Evolutionary conservation across 1,140 invertebrate species (phyloP).

Genomic region (Acyrthosiphon pisum): DNA sequence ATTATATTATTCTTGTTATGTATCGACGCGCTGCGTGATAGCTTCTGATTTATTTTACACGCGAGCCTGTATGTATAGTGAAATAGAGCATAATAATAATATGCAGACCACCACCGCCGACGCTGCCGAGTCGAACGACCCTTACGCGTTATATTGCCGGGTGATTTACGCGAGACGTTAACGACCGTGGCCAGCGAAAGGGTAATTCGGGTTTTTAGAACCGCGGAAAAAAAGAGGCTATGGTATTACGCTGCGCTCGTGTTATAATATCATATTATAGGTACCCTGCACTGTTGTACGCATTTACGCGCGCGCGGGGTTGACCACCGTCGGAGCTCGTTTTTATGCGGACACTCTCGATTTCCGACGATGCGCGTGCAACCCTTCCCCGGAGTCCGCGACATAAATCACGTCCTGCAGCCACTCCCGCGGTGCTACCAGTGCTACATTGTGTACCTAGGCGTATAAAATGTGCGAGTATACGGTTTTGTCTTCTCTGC

Average conservation of each 20-base stretch:
- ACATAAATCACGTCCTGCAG: neutral
- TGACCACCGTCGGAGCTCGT: slow-evolving; percentile 12
- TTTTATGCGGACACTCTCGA: neutral
- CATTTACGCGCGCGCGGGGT: neutral
- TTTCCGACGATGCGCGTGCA: slow-evolving; percentile 18
- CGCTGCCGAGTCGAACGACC: neutral
- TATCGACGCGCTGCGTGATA: slow-evolving; percentile 39
- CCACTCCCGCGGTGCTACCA: neutral
- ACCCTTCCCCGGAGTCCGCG: neutral
- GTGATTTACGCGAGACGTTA: slow-evolving; percentile 21
- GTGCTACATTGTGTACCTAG: no score
- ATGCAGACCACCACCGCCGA: neutral
- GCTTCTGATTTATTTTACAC: slow-evolving; percentile 53
- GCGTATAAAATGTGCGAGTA: no score
- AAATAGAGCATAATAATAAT: no score
- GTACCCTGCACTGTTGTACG: neutral
- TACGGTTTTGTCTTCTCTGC: neutral
- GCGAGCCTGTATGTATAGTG: no score
- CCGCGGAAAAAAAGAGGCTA: slow-evolving; percentile 5
- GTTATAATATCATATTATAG: neutral
- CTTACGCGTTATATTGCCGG: neutral
- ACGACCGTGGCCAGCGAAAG: neutral
- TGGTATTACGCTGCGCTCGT: neutral
- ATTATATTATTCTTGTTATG: neutral
- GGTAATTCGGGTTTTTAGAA: slow-evolving; percentile 11